A percentile compares a stretch with the other conserved stretches of the same genome.
Conservation (phyloP, 2,797 vertebrate genomes). For the Zonotrichia albicollis region DNA sequence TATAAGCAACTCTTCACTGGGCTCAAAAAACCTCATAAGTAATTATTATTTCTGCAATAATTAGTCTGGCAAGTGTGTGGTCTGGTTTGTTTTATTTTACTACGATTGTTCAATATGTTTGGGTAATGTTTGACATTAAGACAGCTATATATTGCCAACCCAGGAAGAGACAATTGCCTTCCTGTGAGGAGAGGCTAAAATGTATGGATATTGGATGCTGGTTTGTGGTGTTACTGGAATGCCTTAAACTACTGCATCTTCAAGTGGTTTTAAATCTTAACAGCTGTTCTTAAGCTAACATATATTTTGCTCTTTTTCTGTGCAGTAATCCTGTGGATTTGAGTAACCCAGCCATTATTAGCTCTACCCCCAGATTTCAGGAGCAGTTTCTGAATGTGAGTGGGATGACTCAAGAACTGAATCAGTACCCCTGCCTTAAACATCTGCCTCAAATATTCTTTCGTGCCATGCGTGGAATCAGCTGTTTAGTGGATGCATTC, state of each 20-base stretch:
- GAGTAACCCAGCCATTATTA: constrained; percentile 90
- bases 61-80: background rate
- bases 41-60: background rate
- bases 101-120: background rate
- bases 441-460: constrained; percentile 92
- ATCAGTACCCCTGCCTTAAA: constrained; percentile 92
- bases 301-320: background rate
- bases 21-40: background rate
- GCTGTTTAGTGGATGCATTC: constrained; percentile 91
- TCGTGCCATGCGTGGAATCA: constrained; percentile 90
- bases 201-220: background rate
- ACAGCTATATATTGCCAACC: background rate
- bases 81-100: background rate
- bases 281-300: background rate
- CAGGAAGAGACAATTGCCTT: background rate
- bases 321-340: constrained; percentile 92
- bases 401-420: constrained; percentile 90
- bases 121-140: background rate
- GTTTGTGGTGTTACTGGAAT: background rate
- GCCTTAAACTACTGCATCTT: background rate
- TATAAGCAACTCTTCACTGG: background rate
- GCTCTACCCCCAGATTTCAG: constrained; percentile 91
- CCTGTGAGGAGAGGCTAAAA: background rate
- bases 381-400: constrained; percentile 91
- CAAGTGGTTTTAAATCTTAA: background rate